Conservation (phyloP, 30 jellyfish, hydroid and myxozoan genomes). For the Clytia hemisphaerica region DNA sequence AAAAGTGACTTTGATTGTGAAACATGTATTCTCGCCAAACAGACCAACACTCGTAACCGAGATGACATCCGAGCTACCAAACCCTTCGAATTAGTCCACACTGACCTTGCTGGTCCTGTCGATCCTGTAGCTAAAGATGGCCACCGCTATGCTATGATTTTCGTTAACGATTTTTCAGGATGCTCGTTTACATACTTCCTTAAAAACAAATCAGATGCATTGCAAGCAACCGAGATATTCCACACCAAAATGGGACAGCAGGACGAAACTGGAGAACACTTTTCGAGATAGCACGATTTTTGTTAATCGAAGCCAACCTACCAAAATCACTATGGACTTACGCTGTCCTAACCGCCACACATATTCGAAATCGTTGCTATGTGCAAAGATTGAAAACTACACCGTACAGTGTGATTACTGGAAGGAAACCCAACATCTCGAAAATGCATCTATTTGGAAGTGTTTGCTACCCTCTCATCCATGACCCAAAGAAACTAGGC, state of each 20-base stretch:
- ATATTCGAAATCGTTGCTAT: no score
- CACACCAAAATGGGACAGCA: constrained; percentile 24
- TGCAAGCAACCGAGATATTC: constrained; percentile 29
- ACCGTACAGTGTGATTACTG: no score
- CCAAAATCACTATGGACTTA: no score
- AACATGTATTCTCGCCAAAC: constrained; percentile 22
- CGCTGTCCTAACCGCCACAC: no score
- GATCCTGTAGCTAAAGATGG: constrained; percentile 50
- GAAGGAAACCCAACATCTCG: no score
- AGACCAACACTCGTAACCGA: constrained; percentile 14
- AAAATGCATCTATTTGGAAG: no score
- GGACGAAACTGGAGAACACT: no score
- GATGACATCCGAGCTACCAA: constrained; percentile 24
- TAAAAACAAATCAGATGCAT: constrained; percentile 38
- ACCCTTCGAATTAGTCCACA: constrained; percentile 32
- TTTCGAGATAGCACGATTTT: no score
- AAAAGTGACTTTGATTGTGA: constrained; percentile 18
- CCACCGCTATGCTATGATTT: constrained; percentile 31
- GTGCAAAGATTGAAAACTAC: no score
- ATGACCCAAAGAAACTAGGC: no score
- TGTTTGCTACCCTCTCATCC: no score
- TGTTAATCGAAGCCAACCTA: no score
- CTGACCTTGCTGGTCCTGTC: constrained; percentile 43
- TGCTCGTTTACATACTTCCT: constrained; percentile 37
- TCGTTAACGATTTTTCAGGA: constrained; percentile 38